phyloP scores from a whole-genome alignment of 2,113 vertebrate species.

The Chascanopsetta lugubris region DNA sequence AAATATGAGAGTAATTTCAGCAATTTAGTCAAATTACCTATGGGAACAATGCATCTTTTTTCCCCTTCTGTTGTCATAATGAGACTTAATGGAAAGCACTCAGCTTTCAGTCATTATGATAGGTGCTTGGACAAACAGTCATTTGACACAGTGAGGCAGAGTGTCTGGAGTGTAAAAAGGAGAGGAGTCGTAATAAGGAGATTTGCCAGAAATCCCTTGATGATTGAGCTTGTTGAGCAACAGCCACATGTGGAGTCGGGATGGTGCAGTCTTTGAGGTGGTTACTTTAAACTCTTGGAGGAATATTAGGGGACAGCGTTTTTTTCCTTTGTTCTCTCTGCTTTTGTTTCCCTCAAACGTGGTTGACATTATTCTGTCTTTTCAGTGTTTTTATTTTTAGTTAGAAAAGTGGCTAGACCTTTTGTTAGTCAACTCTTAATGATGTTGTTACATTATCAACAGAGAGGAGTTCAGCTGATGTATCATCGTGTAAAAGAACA shows the following conservation, averaged over 20 bases:
- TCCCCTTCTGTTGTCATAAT: slow-evolving; percentile 18
- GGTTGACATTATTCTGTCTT: slow-evolving; percentile 43
- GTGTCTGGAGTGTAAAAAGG: slow-evolving; percentile 29
- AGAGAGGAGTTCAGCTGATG: slow-evolving; percentile 36
- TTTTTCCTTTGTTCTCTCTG: slow-evolving; percentile 42
- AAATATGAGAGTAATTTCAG: slow-evolving; percentile 26
- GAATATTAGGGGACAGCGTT: slow-evolving; percentile 38
- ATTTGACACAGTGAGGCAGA: slow-evolving; percentile 45
- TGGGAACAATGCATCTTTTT: slow-evolving; percentile 8
- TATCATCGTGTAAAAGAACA: slow-evolving; percentile 16
- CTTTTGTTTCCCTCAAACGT: slow-evolving; percentile 41
- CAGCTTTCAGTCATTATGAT: slow-evolving; percentile 26
- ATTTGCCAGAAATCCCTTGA: slow-evolving; percentile 53
- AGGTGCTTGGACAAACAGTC: slow-evolving; percentile 48
- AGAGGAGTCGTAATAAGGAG: slow-evolving; percentile 47
- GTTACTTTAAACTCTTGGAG: slow-evolving; percentile 48
- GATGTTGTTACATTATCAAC: slow-evolving; percentile 36
- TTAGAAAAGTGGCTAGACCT: slow-evolving; percentile 9
- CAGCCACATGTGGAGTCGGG: slow-evolving; percentile 56
- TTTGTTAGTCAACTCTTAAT: slow-evolving; percentile 43
- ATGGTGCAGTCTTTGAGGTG: slow-evolving; percentile 70
- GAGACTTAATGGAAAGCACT: slow-evolving; percentile 18
- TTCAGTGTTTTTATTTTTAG: slow-evolving; percentile 16
- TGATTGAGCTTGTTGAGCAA: slow-evolving; percentile 45
- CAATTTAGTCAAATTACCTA: slow-evolving; percentile 27